A percentile compares a stretch with the other conserved stretches of the same genome.
Evolutionary conservation across 2,888 invertebrate genomes (phyloP).

Genomic region (Drosophila pegasa): DNA sequence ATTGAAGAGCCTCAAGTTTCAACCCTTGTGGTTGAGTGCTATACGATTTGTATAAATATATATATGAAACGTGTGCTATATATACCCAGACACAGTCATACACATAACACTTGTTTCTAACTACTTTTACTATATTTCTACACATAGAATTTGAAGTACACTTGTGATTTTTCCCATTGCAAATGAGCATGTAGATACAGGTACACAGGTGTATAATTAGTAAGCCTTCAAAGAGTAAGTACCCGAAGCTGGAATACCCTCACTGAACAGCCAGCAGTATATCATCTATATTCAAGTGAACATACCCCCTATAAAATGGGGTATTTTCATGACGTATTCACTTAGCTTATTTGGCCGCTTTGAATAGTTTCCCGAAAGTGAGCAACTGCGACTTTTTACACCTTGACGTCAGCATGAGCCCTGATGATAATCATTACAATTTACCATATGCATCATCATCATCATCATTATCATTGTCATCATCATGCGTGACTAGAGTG

Average conservation of each 20-base stretch:
- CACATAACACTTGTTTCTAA: constrained; percentile 6
- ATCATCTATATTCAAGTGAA: neutral
- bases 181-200: neutral
- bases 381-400: constrained; percentile 20
- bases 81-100: neutral
- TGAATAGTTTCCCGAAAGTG: constrained; percentile 20
- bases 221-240: neutral
- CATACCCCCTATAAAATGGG: neutral
- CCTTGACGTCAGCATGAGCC: constrained; percentile 33
- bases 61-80: neutral
- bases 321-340: neutral
- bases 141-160: neutral
- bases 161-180: constrained; percentile 6
- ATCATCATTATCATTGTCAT: constrained; percentile 2
- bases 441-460: constrained; percentile 5
- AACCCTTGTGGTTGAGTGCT: constrained; percentile 4
- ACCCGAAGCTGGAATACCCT: too few species aligned
- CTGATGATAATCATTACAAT: constrained; percentile 22
- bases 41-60: neutral
- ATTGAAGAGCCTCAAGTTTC: neutral
- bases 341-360: constrained; percentile 7
- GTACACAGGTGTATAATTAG: neutral
- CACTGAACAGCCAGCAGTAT: too few species aligned
- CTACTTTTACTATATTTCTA: neutral
- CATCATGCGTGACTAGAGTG: constrained; percentile 20